phyloP scores from a whole-genome alignment of 2,888 invertebrate species.

The Eulithis testata region DNA sequence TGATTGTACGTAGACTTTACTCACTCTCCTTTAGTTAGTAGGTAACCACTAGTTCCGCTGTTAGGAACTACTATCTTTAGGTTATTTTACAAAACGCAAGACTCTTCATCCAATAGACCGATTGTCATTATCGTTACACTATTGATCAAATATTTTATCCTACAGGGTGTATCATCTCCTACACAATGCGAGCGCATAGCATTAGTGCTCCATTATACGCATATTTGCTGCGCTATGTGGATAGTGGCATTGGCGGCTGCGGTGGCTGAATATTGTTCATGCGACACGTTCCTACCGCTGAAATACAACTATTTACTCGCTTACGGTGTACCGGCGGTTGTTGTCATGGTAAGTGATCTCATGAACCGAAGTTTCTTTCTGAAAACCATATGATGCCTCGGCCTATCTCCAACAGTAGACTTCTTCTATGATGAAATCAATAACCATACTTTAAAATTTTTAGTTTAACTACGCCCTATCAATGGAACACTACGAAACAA shows the following conservation, averaged over 20 bases:
- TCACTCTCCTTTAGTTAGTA: too few species aligned
- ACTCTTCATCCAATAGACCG: too few species aligned
- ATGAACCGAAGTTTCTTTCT: too few species aligned
- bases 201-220: constrained; percentile 87
- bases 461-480: constrained; percentile 87
- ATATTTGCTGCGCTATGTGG: constrained; percentile 89
- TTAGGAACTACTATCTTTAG: too few species aligned
- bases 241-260: constrained; percentile 86
- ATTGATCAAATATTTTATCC: not conserved
- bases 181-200: constrained; percentile 88
- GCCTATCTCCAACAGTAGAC: too few species aligned
- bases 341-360: constrained; percentile 85
- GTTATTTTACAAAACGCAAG: too few species aligned
- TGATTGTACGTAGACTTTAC: constrained; percentile 80
- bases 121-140: too few species aligned
- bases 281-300: constrained; percentile 83
- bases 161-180: constrained; percentile 86
- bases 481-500: constrained; percentile 89
- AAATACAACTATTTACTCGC: constrained; percentile 85
- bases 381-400: too few species aligned
- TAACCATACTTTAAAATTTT: constrained; percentile 45
- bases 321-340: constrained; percentile 86
- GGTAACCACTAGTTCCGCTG: too few species aligned
- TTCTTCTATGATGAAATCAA: too few species aligned
- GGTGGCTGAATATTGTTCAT: constrained; percentile 83